phyloP scores from a whole-genome alignment of 2,888 invertebrate species.

The Harpagoxenus sublaevis region DNA sequence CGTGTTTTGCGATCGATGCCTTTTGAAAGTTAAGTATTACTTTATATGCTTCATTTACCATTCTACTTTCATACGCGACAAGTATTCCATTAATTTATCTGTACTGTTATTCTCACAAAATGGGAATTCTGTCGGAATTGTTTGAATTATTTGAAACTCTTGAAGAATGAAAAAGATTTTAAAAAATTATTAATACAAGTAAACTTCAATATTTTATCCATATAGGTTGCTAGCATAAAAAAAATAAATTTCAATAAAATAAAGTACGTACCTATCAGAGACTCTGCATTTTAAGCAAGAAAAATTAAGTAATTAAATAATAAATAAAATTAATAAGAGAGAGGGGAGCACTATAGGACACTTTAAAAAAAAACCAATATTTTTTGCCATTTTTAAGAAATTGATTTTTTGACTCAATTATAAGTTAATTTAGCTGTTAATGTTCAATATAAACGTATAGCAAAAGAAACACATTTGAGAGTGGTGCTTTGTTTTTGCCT shows the following conservation, averaged over 20 bases:
- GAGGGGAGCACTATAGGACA: no score
- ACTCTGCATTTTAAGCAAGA: no score
- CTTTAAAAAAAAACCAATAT: no score
- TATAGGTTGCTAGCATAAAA: neutral
- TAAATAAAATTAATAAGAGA: no score
- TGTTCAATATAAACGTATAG: no score
- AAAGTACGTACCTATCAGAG: no score
- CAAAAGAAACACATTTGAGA: no score
- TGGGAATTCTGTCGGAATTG: neutral
- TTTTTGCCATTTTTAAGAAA: no score
- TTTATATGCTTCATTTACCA: neutral
- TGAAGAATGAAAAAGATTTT: neutral
- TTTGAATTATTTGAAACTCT: neutral
- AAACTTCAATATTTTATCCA: neutral
- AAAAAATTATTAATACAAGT: neutral
- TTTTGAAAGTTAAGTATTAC: slow-evolving; percentile 14
- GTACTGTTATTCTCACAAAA: neutral
- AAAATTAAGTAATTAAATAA: no score
- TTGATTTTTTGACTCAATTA: no score
- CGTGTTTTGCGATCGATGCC: neutral
- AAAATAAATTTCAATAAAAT: neutral
- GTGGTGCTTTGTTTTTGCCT: no score
- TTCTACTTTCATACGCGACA: neutral
- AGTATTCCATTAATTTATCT: neutral
- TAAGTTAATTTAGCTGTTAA: no score